These are phyloP conservation scores for Tokudaia tokunoshimensis DNA, from an alignment of 2,797 vertebrate genomes.

Conservation along the genomic window DNA sequence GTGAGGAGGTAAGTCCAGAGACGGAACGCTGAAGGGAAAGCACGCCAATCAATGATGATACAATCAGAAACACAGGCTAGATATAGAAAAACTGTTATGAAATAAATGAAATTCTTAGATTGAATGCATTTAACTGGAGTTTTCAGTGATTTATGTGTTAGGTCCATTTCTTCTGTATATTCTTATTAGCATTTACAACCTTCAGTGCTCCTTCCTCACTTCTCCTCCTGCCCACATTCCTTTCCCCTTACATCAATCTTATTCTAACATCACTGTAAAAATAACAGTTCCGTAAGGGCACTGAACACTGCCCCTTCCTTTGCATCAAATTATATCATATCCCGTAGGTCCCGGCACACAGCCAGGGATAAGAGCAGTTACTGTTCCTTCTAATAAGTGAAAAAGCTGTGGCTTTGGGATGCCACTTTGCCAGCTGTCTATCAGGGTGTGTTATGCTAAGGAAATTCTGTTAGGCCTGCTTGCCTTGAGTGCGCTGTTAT, in stretches of 20 bases:
- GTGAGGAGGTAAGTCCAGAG: neutral
- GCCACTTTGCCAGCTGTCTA: neutral
- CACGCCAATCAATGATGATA: neutral
- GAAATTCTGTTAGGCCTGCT: neutral
- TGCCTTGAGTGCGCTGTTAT: neutral
- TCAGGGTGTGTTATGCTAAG: neutral
- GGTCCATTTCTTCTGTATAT: neutral
- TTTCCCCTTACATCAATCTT: neutral
- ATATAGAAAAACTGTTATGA: neutral
- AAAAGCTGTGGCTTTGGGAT: neutral
- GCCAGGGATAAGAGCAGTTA: neutral
- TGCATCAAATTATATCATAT: neutral
- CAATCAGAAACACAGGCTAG: neutral
- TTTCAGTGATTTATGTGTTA: neutral
- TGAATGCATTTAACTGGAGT: neutral
- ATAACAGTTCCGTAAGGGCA: neutral
- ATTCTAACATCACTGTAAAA: slow-evolving; percentile 23
- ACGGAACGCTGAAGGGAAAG: slow-evolving; percentile 6
- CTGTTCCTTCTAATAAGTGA: neutral
- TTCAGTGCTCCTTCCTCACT: slow-evolving; percentile 25
- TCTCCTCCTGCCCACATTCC: neutral
- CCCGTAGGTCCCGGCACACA: neutral
- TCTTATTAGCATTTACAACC: neutral
- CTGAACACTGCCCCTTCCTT: neutral
- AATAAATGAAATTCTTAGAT: neutral